Percentiles rank a stretch among this genome's conserved stretches.
Evolutionary conservation across 2,888 invertebrate species (phyloP).

Genomic region (Sesamia inferens): DNA sequence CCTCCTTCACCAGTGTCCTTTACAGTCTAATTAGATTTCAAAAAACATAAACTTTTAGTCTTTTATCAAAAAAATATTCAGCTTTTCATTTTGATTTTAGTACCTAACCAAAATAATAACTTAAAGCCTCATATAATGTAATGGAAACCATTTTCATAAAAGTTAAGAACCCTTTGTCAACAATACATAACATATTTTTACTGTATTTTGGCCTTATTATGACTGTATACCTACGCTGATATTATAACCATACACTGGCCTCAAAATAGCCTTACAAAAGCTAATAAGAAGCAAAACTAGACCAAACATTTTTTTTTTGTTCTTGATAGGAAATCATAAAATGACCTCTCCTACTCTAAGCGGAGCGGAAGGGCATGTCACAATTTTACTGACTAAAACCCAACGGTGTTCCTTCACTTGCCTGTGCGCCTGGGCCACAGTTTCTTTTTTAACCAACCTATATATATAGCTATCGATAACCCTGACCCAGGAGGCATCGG

Average conservation of each 20-base stretch:
- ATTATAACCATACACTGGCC: conserved; percentile 15
- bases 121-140: conserved; percentile 23
- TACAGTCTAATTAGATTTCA: conserved; percentile 10
- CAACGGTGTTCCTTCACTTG: too few relatives aligned
- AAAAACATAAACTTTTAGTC: neutral
- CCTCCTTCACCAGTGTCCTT: neutral
- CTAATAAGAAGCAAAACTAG: conserved; percentile 45
- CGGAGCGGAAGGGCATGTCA: too few relatives aligned
- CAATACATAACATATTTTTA: conserved; percentile 4
- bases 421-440: too few relatives aligned
- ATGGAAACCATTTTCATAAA: conserved; percentile 8
- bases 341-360: too few relatives aligned
- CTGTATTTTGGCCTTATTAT: conserved; percentile 27
- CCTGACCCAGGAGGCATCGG: too few relatives aligned
- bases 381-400: too few relatives aligned
- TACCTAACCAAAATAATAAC: neutral
- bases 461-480: too few relatives aligned
- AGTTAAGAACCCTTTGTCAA: neutral
- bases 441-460: too few relatives aligned
- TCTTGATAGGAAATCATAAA: too few relatives aligned
- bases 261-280: conserved; percentile 32
- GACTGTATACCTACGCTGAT: conserved; percentile 8
- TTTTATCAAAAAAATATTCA: conserved; percentile 3
- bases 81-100: neutral
- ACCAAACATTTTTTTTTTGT: too few relatives aligned